Base-by-base conservation (phyloP, 2,797 vertebrate genomes). In the Semaprochilodus insignis region DNA sequence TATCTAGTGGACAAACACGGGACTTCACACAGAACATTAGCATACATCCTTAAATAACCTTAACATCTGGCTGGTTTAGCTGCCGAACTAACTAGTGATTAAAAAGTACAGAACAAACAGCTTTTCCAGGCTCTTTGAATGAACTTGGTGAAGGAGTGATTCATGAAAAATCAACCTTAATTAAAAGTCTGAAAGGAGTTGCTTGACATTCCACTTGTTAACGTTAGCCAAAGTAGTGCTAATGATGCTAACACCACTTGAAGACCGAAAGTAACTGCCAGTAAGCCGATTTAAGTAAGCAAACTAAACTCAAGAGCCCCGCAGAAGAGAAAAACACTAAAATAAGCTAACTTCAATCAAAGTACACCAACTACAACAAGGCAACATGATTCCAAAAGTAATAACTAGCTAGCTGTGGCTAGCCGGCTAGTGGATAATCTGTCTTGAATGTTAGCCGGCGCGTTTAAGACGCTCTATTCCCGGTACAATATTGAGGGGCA, bases 211-310 rank as follows among this genome's bases (percentile, higher is more conserved):
- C 44, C 44, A 48, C 44, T 48, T 48, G 44, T 62, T 80, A 60
- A 60, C 34, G 57, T 23, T 62, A 8, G 25, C 78, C 21, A 14
- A 34, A 80, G 67, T 44, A 3, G 0, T 72, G 78, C 78, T 80
- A 80, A 54, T 80, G 55, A 52, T 63, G 69, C 78, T 80, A 80
- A 80, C 17, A 52, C 31, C 4, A 11, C 13, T 31, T 71, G 40
- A n/a, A 25, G 13, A 60, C 17, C 27, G 19, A 70, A 66, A 48
- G 10, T 48, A 17, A 21, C 59, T 27, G 8, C 67, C 57, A 62
- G 40, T 27, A 48, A 62, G 67, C 78, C 40, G 48, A 62, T 11
- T 31, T 54, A 2, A 31, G 25, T 21, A 10, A 74, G 21, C 27
- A 23, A 44, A 27, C 63, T 40, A 44, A 69, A 40, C 11, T 52